Base-by-base conservation (phyloP, 2,113 vertebrate genomes). In the Mesoclemmys tuberculata region DNA sequence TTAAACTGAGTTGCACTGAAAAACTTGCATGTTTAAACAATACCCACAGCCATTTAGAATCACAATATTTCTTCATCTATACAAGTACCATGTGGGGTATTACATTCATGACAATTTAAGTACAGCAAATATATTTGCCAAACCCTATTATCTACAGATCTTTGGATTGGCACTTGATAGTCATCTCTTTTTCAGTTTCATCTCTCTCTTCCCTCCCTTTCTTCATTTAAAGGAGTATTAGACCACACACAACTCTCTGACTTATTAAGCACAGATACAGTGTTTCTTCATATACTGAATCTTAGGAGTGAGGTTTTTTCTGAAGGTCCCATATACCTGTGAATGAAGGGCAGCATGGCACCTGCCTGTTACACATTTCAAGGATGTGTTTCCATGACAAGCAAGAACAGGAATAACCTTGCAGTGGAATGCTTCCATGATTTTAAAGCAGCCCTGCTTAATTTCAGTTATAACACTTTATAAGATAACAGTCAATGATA, bases 101-200 rank as follows among this genome's bases (percentile, higher is more conserved):
- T 71, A 38, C 9, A 38, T 71, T 71, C 21, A 38, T 71, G 64
- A 71, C 64, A 71, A 38, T 38, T 35, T 38, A 38, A 71, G 64
- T 9, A 71, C 38, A 19, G 64, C n/a, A 38, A 21, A n/a, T 38
- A 22, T n/a, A 19, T n/a, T n/a, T 38, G 64, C 21, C 64, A 71
- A 71, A 71, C n/a, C 64, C 24, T 92, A 12, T 89, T 87, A 89
- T 88, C 44, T 38, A 58, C 0, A 0, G n/a, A 87, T 90, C 80
- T 89, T 85, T 82, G 52, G 64, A 58, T 49, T 88, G 56, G 90
- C 56, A 94, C 92, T 52, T 94, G 93, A 96, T 48, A 74, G 52
- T 94, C 82, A 93, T 78, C 64, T 96, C 56, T 87, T 82, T 89
- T 93, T 90, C 52, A 88, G 87, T 78, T 89, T 92, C 85, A 91